Evolutionary conservation across 2,113 vertebrate genomes (phyloP), one percentile per base, ranked within the genome.

Genomic region (Pluvianellus socialis): DNA sequence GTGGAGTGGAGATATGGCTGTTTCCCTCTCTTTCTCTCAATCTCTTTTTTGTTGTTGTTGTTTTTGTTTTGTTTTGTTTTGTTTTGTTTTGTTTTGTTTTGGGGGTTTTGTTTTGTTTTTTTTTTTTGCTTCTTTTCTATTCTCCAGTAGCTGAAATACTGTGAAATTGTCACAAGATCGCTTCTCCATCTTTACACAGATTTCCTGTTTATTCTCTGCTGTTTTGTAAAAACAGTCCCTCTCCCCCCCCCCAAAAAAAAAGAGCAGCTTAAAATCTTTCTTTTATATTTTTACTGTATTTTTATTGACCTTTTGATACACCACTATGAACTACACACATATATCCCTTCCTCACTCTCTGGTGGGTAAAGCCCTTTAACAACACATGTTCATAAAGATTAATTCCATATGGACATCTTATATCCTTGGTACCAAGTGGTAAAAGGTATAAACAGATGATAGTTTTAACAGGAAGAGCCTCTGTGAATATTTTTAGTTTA

Each of bases 241-340:
- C 9, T 38, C 38, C 7, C 4, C 6, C 14, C 1, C 15, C 15
- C 5, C 11, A 28, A 30, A 68, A 58, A 62, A 16, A 0, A 12
- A 38, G 28, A 75, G 62, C 11, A 55, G 4, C 2, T 52, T 59
- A 40, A 70, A 62, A 49, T 42, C 2, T 65, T 32, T 65, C 20
- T 68, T 68, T 65, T 72, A 28, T 61, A 32, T 27, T 67, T 76
- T 28, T 40, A 49, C 9, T 32, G 7, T 58, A 45, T 70, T 67
- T 91, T 86, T 40, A 12, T 52, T 70, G 8, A 63, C 10, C 7
- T 58, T 67, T 65, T 53, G 5, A 28, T 23, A 74, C 3, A n/a
- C 2, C 7, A 5, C 6, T 49, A n/a, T 79, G 23, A 71, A 30
- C 10, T 35, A 40, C 3, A 66, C 20, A 27, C 7, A 38, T n/a